Evolutionary conservation across 2,888 invertebrate species (phyloP).

Genomic region (Luperina nickerlii): DNA sequence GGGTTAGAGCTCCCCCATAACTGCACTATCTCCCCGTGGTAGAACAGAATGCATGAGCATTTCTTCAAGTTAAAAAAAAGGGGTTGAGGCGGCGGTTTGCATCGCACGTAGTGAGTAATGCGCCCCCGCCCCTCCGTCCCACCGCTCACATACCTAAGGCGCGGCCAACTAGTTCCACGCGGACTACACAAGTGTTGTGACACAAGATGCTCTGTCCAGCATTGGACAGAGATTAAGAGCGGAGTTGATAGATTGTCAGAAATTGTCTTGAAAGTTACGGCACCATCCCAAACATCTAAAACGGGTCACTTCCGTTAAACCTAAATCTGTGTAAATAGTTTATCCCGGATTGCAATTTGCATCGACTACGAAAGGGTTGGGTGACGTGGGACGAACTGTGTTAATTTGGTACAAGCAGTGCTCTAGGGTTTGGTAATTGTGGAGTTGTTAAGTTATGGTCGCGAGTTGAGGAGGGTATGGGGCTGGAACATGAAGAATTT

Average conservation of each 20-base stretch:
- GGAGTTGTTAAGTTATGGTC: slow-evolving; percentile 7
- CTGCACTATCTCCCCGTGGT: too few relatives aligned
- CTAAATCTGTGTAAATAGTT: slow-evolving; percentile 43
- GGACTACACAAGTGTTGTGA: not conserved
- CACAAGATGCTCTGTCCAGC: not conserved
- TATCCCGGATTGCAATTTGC: slow-evolving; percentile 55
- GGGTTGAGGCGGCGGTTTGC: too few relatives aligned
- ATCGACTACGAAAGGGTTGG: slow-evolving; percentile 53
- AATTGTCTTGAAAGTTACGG: not conserved
- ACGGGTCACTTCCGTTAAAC: slow-evolving; percentile 18
- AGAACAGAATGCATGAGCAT: too few relatives aligned
- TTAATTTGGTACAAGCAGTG: slow-evolving; percentile 37
- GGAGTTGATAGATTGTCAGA: not conserved
- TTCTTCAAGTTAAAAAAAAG: too few relatives aligned
- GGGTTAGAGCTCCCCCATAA: too few relatives aligned
- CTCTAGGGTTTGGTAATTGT: slow-evolving; percentile 14
- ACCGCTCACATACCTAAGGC: too few relatives aligned
- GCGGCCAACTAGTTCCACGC: too few relatives aligned
- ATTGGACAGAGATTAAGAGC: not conserved
- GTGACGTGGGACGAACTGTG: slow-evolving; percentile 29
- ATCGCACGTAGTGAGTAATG: too few relatives aligned
- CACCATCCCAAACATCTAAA: not conserved
- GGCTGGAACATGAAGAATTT: too few relatives aligned
- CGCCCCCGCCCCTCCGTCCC: too few relatives aligned
- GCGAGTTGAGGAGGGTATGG: not conserved